A percentile compares a stretch with the other conserved stretches of the same genome.
Evolutionary conservation across 1,140 invertebrate genomes (phyloP).

Genomic region (Drosophila erecta): DNA sequence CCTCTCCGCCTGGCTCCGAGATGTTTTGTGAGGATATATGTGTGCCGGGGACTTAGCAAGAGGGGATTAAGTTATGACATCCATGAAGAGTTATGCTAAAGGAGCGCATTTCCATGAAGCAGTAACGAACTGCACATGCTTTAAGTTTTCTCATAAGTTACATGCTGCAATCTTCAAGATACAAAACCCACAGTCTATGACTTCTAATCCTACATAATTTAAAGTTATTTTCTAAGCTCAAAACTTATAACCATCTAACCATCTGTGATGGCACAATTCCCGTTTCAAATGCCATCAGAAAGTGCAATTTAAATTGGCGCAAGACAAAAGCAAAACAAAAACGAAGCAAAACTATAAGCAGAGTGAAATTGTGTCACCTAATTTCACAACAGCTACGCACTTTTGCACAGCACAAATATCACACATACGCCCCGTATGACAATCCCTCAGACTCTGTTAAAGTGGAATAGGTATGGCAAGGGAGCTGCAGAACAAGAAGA

Average conservation of each 20-base stretch:
- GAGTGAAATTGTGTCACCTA: conserved; percentile 75
- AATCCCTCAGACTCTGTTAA: conserved; percentile 40
- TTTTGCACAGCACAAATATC: conserved; percentile 55
- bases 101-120: not conserved
- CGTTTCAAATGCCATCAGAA: conserved; percentile 71
- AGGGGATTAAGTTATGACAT: not conserved
- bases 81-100: not conserved
- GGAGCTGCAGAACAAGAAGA: conserved; percentile 17
- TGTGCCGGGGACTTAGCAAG: not conserved
- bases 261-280: conserved; percentile 33
- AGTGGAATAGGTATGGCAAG: conserved; percentile 1
- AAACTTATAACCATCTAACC: not conserved
- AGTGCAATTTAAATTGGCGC: conserved; percentile 64
- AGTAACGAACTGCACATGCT: too few relatives aligned
- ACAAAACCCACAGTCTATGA: too few relatives aligned
- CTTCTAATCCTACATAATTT: too few relatives aligned
- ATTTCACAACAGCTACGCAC: conserved; percentile 70
- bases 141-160: not conserved
- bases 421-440: conserved; percentile 28
- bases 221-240: too few relatives aligned
- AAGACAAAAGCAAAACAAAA: conserved; percentile 22
- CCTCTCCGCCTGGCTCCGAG: not conserved
- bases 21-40: not conserved
- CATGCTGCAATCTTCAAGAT: too few relatives aligned
- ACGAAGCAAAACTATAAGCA: conserved; percentile 36